These are phyloP conservation scores for Lethrus apterus DNA, from an alignment of 1,140 invertebrate genomes.

Conservation along the genomic window DNA sequence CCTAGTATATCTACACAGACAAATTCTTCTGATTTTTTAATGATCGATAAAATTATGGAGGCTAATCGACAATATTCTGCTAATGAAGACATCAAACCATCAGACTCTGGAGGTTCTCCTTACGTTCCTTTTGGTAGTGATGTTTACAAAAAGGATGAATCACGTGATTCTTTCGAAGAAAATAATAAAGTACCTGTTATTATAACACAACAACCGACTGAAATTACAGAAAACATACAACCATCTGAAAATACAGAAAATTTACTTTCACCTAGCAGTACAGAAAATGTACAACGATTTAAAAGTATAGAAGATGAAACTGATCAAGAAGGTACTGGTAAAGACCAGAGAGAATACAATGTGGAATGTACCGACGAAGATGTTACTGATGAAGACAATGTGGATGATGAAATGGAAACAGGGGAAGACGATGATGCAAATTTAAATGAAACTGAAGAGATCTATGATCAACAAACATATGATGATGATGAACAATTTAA, in stretches of 20 bases:
- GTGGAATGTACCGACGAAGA: too few relatives aligned
- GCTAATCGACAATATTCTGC: background rate
- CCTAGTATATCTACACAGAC: slow-evolving; percentile 1
- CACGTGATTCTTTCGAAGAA: too few relatives aligned
- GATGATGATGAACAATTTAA: background rate
- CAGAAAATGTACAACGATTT: too few relatives aligned
- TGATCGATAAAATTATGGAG: background rate
- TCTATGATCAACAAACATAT: background rate
- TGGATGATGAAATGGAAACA: background rate
- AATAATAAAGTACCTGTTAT: background rate
- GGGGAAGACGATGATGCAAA: background rate
- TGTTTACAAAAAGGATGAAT: too few relatives aligned
- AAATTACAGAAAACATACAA: too few relatives aligned
- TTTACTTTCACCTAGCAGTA: too few relatives aligned
- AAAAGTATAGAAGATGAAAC: too few relatives aligned
- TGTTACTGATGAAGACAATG: too few relatives aligned
- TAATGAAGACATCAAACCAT: background rate
- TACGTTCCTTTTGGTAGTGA: too few relatives aligned
- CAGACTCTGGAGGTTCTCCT: background rate
- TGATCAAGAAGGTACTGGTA: too few relatives aligned
- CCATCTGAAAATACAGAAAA: too few relatives aligned
- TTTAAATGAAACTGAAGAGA: background rate
- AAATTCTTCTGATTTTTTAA: slow-evolving; percentile 6
- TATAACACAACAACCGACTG: background rate
- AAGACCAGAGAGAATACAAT: too few relatives aligned